A percentile compares a stretch with the other conserved stretches of the same genome.
These are phyloP conservation scores for Acrocyrtus sp. DNA, from an alignment of 2,888 invertebrate species.

Conservation along the genomic window DNA sequence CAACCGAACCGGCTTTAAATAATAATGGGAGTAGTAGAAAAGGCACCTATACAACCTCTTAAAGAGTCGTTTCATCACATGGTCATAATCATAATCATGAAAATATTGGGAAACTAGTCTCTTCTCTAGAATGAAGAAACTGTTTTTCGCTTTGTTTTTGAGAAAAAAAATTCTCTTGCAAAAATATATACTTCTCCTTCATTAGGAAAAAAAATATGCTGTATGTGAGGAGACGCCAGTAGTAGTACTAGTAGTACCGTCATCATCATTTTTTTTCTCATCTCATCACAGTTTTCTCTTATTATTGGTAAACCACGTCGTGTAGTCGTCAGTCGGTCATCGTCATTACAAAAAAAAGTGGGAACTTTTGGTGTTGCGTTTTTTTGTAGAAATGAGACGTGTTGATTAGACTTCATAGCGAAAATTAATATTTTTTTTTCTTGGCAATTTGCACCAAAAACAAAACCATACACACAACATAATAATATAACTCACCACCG, in stretches of 20 bases:
- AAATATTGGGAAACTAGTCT: neutral
- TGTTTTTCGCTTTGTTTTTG: neutral
- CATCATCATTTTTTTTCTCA: neutral
- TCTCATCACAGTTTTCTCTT: slow-evolving; percentile 11
- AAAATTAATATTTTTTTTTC: too few relatives aligned
- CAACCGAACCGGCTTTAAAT: slow-evolving; percentile 15
- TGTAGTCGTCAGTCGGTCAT: neutral
- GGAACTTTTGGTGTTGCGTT: too few relatives aligned
- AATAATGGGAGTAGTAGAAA: slow-evolving; percentile 16
- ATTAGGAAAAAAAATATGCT: slow-evolving; percentile 9
- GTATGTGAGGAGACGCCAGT: neutral
- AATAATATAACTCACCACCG: too few relatives aligned
- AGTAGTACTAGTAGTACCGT: too few relatives aligned
- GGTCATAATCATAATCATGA: slow-evolving; percentile 1
- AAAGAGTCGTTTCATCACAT: too few relatives aligned
- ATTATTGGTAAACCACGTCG: slow-evolving; percentile 25
- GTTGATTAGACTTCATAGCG: slow-evolving; percentile 20
- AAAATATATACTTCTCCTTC: slow-evolving; percentile 14
- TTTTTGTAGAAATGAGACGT: neutral
- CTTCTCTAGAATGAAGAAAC: neutral
- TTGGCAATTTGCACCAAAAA: too few relatives aligned
- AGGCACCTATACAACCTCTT: too few relatives aligned
- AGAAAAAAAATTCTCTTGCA: slow-evolving; percentile 4
- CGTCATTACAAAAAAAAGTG: slow-evolving; percentile 5
- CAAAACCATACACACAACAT: too few relatives aligned